phyloP scores from a whole-genome alignment of 2,113 vertebrate genomes.

The Melanerpes formicivorus region DNA sequence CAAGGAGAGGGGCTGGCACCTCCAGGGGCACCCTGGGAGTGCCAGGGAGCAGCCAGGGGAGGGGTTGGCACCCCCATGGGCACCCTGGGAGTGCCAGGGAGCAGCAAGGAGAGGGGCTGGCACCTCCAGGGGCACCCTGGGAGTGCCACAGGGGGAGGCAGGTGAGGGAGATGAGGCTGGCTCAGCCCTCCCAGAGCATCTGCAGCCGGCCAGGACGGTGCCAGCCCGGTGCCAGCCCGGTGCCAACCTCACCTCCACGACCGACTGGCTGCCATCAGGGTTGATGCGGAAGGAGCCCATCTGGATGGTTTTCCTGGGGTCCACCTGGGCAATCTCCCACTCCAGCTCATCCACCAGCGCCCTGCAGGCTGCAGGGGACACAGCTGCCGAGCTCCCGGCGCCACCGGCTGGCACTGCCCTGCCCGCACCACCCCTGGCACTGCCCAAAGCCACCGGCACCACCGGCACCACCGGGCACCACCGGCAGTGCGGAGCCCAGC shows the following conservation, averaged over 20 bases:
- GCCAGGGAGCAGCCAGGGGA: fast-evolving
- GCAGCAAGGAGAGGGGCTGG: fast-evolving
- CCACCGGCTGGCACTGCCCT: fast-evolving
- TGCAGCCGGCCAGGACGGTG: no score
- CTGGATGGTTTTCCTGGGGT: slow-evolving; percentile 94
- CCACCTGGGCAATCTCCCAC: slow-evolving; percentile 92
- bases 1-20: not conserved
- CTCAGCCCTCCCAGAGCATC: not conserved
- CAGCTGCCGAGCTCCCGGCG: fast-evolving
- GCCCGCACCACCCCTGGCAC: not conserved
- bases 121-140: fast-evolving
- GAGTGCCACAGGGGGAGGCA: fast-evolving
- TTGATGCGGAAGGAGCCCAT: slow-evolving; percentile 95
- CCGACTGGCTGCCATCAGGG: slow-evolving; percentile 93
- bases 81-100: fast-evolving
- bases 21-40: fast-evolving
- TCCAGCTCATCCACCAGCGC: slow-evolving; percentile 96
- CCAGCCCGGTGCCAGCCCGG: no score
- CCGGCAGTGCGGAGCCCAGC: no score
- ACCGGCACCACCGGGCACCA: no score
- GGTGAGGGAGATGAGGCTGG: not conserved
- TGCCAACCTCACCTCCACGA: slow-evolving; percentile 84
- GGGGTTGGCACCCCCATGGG: not conserved
- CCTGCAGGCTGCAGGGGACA: slow-evolving; percentile 82
- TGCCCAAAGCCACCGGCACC: not conserved